Conservation (phyloP, 92 coral and sea anemone species). For the Epizoanthus illoricatus region DNA sequence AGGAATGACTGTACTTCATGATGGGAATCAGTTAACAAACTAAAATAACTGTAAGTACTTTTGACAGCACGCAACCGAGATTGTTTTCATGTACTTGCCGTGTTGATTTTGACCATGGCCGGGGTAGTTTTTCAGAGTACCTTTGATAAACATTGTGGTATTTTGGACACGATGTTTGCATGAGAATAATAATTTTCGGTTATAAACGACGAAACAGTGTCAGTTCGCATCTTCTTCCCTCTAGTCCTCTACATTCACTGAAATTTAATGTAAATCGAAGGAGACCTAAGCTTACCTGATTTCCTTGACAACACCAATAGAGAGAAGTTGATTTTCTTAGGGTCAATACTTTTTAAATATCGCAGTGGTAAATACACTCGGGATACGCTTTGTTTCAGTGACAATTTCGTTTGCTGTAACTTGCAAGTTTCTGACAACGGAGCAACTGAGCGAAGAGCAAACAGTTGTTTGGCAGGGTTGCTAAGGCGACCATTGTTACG, state of each 20-base stretch:
- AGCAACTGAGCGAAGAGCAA: constrained; percentile 9
- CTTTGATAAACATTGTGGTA: neutral
- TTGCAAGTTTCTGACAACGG: constrained; percentile 5
- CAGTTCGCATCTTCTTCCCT: too few species aligned
- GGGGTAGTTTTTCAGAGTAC: neutral
- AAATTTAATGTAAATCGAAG: too few species aligned
- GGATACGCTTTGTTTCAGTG: neutral
- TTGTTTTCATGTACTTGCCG: neutral
- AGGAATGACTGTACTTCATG: too few species aligned
- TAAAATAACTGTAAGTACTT: constrained; percentile 7
- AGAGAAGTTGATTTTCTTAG: neutral
- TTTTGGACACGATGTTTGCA: neutral
- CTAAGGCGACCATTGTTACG: too few species aligned
- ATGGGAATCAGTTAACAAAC: too few species aligned
- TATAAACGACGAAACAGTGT: too few species aligned
- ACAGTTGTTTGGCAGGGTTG: too few species aligned
- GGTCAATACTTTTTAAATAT: neutral
- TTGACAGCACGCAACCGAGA: constrained; percentile 8
- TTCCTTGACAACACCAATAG: too few species aligned
- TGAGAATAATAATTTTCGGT: too few species aligned
- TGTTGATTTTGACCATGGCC: neutral
- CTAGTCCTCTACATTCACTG: neutral
- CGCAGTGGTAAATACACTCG: constrained; percentile 3
- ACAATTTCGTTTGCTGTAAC: neutral
- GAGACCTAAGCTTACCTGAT: too few species aligned